These are phyloP conservation scores for Manduca sexta DNA, from an alignment of 1,140 invertebrate genomes.

Conservation along the genomic window DNA sequence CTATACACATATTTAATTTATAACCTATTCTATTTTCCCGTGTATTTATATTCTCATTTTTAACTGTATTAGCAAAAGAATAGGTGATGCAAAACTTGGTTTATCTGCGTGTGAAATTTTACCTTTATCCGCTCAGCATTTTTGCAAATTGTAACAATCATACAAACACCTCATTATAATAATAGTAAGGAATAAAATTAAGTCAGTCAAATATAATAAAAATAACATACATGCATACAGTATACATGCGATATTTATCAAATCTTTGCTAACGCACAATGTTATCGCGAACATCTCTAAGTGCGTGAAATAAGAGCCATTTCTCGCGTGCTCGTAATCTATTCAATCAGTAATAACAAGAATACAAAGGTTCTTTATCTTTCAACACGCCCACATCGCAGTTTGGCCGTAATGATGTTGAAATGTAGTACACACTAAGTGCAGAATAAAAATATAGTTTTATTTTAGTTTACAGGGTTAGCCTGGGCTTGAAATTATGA, in stretches of 20 bases:
- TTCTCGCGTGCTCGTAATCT: slow-evolving; percentile 12
- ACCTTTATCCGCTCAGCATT: not conserved
- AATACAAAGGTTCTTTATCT: not conserved
- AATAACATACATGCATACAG: no score
- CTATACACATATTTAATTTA: no score
- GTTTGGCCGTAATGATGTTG: not conserved
- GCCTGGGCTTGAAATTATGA: not conserved
- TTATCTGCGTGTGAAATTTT: no score
- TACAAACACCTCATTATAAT: no score
- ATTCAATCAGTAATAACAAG: slow-evolving; percentile 21
- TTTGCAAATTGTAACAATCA: not conserved
- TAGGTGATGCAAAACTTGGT: no score
- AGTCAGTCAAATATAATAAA: no score
- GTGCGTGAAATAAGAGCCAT: not conserved
- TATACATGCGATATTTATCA: no score
- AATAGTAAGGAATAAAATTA: no score
- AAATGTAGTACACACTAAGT: not conserved
- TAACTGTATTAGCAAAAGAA: no score
- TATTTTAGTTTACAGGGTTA: not conserved
- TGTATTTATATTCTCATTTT: no score
- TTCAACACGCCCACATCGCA: not conserved
- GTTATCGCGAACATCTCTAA: not conserved
- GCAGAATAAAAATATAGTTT: not conserved
- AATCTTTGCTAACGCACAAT: not conserved
- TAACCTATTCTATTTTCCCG: no score